These are phyloP conservation scores for Chloebia gouldiae DNA, from an alignment of 2,113 vertebrate genomes.

Conservation along the genomic window DNA sequence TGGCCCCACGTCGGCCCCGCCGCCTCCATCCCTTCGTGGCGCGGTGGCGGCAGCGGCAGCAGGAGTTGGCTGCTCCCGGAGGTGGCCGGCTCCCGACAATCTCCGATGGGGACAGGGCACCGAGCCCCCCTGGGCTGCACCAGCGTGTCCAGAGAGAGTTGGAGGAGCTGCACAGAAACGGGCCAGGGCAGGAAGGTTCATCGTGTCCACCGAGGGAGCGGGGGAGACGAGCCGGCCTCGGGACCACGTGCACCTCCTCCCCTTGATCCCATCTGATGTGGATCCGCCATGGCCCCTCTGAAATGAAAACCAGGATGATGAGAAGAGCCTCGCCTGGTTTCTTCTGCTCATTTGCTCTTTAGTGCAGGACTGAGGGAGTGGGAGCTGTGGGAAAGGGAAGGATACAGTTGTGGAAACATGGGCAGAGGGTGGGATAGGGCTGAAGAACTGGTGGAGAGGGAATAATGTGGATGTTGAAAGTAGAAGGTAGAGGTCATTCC, in stretches of 20 bases:
- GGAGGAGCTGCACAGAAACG: background rate
- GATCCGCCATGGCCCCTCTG: background rate
- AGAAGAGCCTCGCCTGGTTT: background rate
- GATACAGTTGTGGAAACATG: background rate
- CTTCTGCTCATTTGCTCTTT: fast-evolving
- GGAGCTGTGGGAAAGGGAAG: background rate
- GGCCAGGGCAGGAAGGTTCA: background rate
- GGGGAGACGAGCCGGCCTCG: background rate
- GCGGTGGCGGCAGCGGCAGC: background rate
- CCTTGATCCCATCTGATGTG: too few species aligned
- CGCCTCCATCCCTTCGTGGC: background rate
- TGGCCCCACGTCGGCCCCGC: too few species aligned
- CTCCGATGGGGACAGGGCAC: too few species aligned
- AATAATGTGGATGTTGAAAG: background rate
- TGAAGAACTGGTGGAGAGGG: background rate
- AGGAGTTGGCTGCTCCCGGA: too few species aligned
- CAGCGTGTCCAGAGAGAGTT: background rate
- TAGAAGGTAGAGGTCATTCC: background rate
- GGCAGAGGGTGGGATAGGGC: background rate
- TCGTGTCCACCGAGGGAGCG: background rate
- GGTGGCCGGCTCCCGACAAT: too few species aligned
- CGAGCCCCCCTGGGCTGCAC: background rate
- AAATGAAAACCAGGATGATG: background rate
- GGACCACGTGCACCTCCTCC: fast-evolving
- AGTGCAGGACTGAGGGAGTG: background rate